Evolutionary conservation across 2,113 vertebrate species (phyloP).

Genomic region (Colistium nudipinnis): DNA sequence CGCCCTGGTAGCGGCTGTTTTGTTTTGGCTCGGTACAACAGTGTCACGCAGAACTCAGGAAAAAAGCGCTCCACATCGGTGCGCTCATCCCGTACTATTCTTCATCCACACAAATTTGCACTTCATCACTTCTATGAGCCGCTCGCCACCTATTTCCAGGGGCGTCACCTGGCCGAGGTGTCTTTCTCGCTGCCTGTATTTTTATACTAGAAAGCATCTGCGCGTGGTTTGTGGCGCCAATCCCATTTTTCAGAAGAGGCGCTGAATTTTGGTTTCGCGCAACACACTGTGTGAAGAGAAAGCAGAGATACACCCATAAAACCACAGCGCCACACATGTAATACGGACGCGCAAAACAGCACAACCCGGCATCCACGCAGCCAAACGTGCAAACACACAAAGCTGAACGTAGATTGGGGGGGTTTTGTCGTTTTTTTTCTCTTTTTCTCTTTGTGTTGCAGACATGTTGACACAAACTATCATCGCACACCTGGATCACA

Average conservation of each 20-base stretch:
- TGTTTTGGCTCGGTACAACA: slow-evolving; percentile 20
- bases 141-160: slow-evolving; percentile 15
- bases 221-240: slow-evolving; percentile 51
- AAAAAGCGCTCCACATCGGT: slow-evolving; percentile 8
- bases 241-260: slow-evolving; percentile 47
- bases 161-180: slow-evolving; percentile 1
- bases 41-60: background rate
- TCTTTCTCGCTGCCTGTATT: slow-evolving; percentile 19
- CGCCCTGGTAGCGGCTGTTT: slow-evolving; percentile 40
- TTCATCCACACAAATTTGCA: slow-evolving; percentile 12
- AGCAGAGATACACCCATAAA: slow-evolving; percentile 24
- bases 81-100: slow-evolving; percentile 24
- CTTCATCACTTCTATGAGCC: slow-evolving; percentile 10
- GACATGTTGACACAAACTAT: background rate
- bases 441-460: background rate
- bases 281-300: background rate
- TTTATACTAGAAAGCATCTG: slow-evolving; percentile 57
- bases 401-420: no score
- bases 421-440: no score
- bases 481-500: slow-evolving; percentile 41
- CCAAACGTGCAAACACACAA: background rate
- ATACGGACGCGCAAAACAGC: no score
- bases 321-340: slow-evolving; percentile 9
- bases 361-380: background rate
- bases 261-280: slow-evolving; percentile 27